A percentile compares a stretch with the other conserved stretches of the same genome.
Evolutionary conservation across 2,888 invertebrate species (phyloP).

Genomic region (Julus scandinavius): DNA sequence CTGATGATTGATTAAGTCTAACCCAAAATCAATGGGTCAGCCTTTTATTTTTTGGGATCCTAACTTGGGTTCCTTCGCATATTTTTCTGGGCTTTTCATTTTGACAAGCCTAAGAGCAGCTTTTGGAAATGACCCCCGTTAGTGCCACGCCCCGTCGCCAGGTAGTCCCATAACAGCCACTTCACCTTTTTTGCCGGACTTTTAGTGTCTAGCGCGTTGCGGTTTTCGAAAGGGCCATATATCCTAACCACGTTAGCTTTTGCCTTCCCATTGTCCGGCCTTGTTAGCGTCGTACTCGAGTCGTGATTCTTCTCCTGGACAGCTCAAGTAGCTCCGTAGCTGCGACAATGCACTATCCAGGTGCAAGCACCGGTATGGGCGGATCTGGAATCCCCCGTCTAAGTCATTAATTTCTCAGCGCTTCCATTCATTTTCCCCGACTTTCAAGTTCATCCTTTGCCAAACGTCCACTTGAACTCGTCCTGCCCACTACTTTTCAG

Average conservation of each 20-base stretch:
- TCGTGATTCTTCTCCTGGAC: conserved; percentile 27
- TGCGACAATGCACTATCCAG: background rate
- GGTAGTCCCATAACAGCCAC: conserved; percentile 23
- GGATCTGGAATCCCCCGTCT: conserved; percentile 2
- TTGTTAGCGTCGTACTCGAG: conserved; percentile 14
- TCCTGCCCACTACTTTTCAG: conserved; percentile 22
- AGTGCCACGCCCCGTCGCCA: conserved; percentile 36
- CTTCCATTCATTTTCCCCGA: conserved; percentile 19
- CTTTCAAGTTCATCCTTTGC: conserved; percentile 39
- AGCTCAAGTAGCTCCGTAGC: background rate
- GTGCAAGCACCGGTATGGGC: conserved; percentile 15
- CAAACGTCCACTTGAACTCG: background rate
- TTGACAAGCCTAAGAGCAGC: background rate
- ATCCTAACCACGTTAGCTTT: conserved; percentile 40
- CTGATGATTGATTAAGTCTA: conserved; percentile 38
- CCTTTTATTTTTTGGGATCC: conserved; percentile 33
- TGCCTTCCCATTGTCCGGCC: background rate
- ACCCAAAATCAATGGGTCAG: conserved; percentile 37
- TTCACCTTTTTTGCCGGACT: background rate
- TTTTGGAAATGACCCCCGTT: conserved; percentile 17
- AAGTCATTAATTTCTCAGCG: conserved; percentile 19
- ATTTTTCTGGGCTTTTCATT: background rate
- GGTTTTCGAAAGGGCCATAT: conserved; percentile 28
- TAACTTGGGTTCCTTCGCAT: background rate
- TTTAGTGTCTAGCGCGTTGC: background rate